Evolutionary conservation across 2,888 invertebrate genomes (phyloP).

Genomic region (Glyphotaelius pellucidus): DNA sequence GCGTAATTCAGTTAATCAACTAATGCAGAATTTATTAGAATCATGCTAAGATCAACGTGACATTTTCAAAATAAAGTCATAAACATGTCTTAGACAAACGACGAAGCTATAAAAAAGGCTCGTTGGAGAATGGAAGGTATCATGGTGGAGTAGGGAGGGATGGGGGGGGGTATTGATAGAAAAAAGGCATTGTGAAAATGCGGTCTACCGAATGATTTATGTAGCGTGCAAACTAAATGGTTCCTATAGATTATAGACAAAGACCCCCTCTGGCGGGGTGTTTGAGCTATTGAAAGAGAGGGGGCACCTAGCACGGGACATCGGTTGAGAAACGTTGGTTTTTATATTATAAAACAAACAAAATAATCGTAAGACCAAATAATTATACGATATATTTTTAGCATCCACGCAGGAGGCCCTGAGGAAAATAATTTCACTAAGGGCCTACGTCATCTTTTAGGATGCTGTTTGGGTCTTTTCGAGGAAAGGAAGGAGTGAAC

Average conservation of each 20-base stretch:
- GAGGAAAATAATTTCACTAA: too few relatives aligned
- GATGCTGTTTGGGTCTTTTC: too few relatives aligned
- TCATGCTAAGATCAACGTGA: neutral
- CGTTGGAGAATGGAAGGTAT: constrained; percentile 45
- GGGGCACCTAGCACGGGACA: constrained; percentile 20
- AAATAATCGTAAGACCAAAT: too few relatives aligned
- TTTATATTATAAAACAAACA: neutral
- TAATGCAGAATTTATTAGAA: neutral
- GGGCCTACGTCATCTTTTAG: too few relatives aligned
- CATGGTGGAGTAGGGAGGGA: constrained; percentile 36
- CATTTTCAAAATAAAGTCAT: constrained; percentile 54
- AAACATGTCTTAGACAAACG: constrained; percentile 59
- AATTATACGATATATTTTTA: too few relatives aligned
- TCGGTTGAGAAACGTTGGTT: constrained; percentile 37
- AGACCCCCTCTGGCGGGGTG: constrained; percentile 56
- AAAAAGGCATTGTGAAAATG: constrained; percentile 63
- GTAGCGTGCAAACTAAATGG: constrained; percentile 66
- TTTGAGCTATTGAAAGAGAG: constrained; percentile 52
- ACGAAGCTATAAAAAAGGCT: constrained; percentile 50
- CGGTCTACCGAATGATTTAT: constrained; percentile 66
- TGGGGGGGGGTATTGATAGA: constrained; percentile 44
- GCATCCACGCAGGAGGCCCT: too few relatives aligned
- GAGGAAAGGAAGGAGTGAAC: too few relatives aligned
- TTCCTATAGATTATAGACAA: constrained; percentile 67
- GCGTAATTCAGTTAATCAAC: neutral